Evolutionary conservation across 2,888 invertebrate species (phyloP).

Genomic region (Dasysyrphus tricinctus): DNA sequence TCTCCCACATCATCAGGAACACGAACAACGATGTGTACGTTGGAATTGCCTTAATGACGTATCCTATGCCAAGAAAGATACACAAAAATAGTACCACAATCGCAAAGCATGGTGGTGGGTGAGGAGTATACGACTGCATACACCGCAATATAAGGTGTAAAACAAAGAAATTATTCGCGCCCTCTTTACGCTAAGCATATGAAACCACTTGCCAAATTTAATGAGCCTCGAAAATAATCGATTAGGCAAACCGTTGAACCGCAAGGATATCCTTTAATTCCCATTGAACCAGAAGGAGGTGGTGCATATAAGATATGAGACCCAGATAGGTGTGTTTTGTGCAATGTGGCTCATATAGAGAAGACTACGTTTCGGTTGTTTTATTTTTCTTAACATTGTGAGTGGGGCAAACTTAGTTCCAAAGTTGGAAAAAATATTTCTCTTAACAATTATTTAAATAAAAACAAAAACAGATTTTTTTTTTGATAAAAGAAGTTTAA

Average conservation of each 20-base stretch:
- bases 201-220: slow-evolving; percentile 74
- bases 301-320: slow-evolving; percentile 65
- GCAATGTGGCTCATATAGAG: slow-evolving; percentile 52
- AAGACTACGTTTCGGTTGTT: slow-evolving; percentile 32
- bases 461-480: not conserved
- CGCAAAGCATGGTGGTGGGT: not conserved
- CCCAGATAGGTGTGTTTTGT: slow-evolving; percentile 53
- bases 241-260: slow-evolving; percentile 73
- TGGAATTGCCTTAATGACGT: slow-evolving; percentile 56
- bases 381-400: not conserved
- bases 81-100: slow-evolving; percentile 7
- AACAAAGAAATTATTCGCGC: slow-evolving; percentile 75
- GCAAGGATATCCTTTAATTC: slow-evolving; percentile 68
- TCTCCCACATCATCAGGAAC: slow-evolving; percentile 17
- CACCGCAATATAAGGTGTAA: slow-evolving; percentile 54
- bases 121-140: not conserved
- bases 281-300: slow-evolving; percentile 73
- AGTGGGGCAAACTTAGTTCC: not conserved
- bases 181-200: slow-evolving; percentile 69
- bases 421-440: not conserved
- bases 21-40: slow-evolving; percentile 54
- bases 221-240: slow-evolving; percentile 73
- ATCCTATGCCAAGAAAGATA: slow-evolving; percentile 54
- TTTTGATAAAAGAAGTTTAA: too few species aligned
- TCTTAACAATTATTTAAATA: not conserved